Percentiles rank a stretch among this genome's conserved stretches.
Conservation (phyloP, 2,888 invertebrate species). For the Cephus pulcher region DNA sequence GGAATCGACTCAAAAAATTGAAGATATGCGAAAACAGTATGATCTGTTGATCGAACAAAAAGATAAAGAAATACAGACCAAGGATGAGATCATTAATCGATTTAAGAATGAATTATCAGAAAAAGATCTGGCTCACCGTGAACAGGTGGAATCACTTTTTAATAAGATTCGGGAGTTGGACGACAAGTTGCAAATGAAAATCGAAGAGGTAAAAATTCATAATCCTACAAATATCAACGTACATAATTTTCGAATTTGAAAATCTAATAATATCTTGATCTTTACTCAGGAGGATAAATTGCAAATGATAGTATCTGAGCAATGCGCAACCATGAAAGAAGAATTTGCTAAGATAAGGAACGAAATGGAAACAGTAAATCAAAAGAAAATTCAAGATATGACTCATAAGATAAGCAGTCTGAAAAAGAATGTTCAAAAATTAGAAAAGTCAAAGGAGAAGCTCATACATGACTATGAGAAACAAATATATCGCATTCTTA, state of each 20-base stretch:
- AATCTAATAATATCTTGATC: not conserved
- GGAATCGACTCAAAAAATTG: conserved; percentile 39
- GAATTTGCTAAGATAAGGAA: conserved; percentile 50
- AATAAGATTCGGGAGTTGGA: conserved; percentile 46
- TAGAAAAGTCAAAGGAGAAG: conserved; percentile 49
- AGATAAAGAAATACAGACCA: conserved; percentile 37
- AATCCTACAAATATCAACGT: not conserved
- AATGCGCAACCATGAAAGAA: conserved; percentile 49
- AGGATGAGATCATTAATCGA: conserved; percentile 38
- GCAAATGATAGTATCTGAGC: conserved; percentile 45
- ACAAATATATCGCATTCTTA: conserved; percentile 46
- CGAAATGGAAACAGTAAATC: conserved; percentile 44
- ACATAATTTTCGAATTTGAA: not conserved
- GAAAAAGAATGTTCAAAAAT: conserved; percentile 43
- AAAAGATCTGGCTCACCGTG: conserved; percentile 28
- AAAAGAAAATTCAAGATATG: conserved; percentile 43
- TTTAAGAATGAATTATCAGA: conserved; percentile 39
- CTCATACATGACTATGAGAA: conserved; percentile 47
- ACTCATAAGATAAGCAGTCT: conserved; percentile 38
- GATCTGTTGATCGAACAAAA: conserved; percentile 43
- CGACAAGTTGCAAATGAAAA: conserved; percentile 45
- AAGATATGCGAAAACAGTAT: conserved; percentile 33
- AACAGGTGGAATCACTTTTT: conserved; percentile 41
- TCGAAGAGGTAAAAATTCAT: conserved; percentile 42
- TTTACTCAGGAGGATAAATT: conserved; percentile 48